Percentiles rank a stretch among this genome's conserved stretches.
phyloP scores from a whole-genome alignment of 2,888 invertebrate species.

The Acanthosepion lycidas region DNA sequence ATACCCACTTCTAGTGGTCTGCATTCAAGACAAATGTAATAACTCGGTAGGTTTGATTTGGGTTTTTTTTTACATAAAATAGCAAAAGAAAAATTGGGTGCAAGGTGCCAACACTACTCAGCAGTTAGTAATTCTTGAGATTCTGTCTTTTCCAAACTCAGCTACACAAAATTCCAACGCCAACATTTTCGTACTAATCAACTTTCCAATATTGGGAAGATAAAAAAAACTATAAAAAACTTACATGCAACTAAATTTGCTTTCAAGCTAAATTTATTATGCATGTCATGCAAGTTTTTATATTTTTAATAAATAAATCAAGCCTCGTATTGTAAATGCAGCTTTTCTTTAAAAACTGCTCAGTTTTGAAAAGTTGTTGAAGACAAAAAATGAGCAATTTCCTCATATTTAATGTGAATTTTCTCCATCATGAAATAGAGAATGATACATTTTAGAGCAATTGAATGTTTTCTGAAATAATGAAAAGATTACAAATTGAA shows the following conservation, averaged over 20 bases:
- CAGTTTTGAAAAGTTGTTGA: too few relatives aligned
- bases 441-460: too few relatives aligned
- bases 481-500: background rate
- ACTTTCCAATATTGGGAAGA: background rate
- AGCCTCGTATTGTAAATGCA: background rate
- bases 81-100: background rate
- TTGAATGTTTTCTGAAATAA: too few relatives aligned
- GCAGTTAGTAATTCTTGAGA: background rate
- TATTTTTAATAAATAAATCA: background rate
- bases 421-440: too few relatives aligned
- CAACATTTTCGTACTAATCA: background rate
- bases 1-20: slow-evolving; percentile 40
- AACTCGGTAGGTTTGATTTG: background rate
- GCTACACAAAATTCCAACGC: background rate
- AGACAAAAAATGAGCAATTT: too few relatives aligned
- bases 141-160: background rate
- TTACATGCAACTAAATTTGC: background rate
- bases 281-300: background rate
- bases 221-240: too few relatives aligned
- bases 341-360: background rate
- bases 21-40: slow-evolving; percentile 42
- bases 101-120: background rate
- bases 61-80: background rate
- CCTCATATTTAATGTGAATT: too few relatives aligned
- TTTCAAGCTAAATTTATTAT: background rate